Evolutionary conservation across 2,797 vertebrate genomes (phyloP).

Genomic region (Parauchenoglanis ngamensis): DNA sequence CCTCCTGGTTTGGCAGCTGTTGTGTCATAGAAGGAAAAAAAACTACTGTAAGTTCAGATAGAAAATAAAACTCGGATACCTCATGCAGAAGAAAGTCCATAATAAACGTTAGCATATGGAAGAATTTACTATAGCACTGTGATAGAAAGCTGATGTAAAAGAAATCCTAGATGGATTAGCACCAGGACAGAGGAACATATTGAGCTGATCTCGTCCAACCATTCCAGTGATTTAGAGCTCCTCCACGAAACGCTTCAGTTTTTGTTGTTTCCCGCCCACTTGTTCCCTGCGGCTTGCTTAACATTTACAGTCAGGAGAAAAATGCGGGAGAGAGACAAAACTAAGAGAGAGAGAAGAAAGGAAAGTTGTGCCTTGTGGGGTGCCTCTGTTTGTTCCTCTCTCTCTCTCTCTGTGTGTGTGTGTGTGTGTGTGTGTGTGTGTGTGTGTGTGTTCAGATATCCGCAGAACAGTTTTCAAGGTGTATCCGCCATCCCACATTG

Average conservation of each 20-base stretch:
- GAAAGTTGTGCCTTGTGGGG: conserved; percentile 45
- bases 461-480: conserved; percentile 11
- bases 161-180: neutral
- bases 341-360: conserved; percentile 39
- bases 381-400: neutral
- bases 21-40: neutral
- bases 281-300: conserved; percentile 53
- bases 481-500: conserved; percentile 38
- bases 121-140: neutral
- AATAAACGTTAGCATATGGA: neutral
- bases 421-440: conserved; percentile 16
- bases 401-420: neutral
- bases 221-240: conserved; percentile 29
- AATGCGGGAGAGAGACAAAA: conserved; percentile 29
- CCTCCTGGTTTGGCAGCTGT: neutral
- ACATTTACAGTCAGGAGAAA: conserved; percentile 46
- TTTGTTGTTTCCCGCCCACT: conserved; percentile 54
- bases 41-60: too few relatives aligned
- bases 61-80: neutral
- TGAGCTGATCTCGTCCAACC: conserved; percentile 22
- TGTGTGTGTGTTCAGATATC: conserved; percentile 41
- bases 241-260: conserved; percentile 11
- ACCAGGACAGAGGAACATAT: conserved; percentile 9
- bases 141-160: neutral
- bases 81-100: neutral